Percentiles rank a stretch among this genome's conserved stretches.
These are phyloP conservation scores for Habropoda laboriosa DNA, from an alignment of 1,140 invertebrate genomes.

Conservation along the genomic window DNA sequence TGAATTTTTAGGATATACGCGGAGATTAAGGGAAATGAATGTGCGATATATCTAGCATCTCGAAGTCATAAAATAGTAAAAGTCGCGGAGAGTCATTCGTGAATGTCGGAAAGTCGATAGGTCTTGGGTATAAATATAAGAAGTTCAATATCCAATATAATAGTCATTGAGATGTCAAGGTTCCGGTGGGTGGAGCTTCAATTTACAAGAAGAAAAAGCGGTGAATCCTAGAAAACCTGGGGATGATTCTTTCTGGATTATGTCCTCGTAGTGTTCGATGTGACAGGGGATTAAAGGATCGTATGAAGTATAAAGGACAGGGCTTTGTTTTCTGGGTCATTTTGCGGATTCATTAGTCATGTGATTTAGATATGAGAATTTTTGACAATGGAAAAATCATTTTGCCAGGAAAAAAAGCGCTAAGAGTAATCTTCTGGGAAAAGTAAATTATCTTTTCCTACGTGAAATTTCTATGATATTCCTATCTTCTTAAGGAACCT, in stretches of 20 bases:
- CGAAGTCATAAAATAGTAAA: no score
- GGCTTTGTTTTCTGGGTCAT: background rate
- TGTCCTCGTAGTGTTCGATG: background rate
- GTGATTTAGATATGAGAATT: background rate
- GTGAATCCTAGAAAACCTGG: background rate
- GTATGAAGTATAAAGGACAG: background rate
- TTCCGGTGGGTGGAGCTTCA: background rate
- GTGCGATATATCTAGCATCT: no score
- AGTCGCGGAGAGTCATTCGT: no score
- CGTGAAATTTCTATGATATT: no score
- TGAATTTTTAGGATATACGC: no score
- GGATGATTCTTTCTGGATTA: background rate
- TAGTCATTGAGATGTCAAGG: background rate
- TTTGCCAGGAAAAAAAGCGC: background rate
- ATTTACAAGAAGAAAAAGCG: background rate
- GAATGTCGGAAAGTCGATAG: background rate
- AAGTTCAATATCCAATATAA: background rate
- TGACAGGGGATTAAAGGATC: background rate
- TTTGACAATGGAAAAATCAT: background rate
- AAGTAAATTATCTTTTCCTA: no score
- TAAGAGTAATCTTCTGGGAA: no score
- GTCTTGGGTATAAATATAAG: background rate
- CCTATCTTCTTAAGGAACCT: no score
- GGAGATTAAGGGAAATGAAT: no score
- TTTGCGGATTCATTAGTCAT: background rate